Base-by-base conservation (phyloP, 2,888 invertebrate genomes). In the Drosophila heteroneura region DNA sequence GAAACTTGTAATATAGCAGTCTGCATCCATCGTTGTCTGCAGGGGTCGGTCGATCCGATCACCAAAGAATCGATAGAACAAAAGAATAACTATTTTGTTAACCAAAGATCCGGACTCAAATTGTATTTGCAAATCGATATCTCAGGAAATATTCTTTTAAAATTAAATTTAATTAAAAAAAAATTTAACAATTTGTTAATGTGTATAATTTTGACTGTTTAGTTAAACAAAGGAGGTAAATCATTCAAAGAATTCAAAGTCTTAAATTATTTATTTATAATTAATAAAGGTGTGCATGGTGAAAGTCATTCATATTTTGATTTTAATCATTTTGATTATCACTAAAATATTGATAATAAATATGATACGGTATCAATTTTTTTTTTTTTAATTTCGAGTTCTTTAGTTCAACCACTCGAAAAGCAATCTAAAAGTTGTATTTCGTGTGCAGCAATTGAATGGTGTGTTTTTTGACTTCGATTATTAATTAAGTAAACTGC, bases 401-500 rank as follows among this genome's bases (percentile, higher is more conserved):
- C 19, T 32, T 30, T 32, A 6, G 39, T 16, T 56, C 3, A 41
- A n/a, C 6, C 22, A 57, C 57, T 57, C 30, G 30, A 39, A 28
- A 39, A 14, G 19, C 30, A 26, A 5, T 19, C 32, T 30, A 0
- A 28, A 9, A n/a, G 5, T 19, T 59, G 22, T 44, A 26, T 59
- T 60, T 60, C n/a, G 28, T 35, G 49, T n/a, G 33, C 19, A 35
- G n/a, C 32, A 52, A n/a, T 44, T 16, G 28, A 41, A 41, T 16
- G 1, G 26, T 5, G 1, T n/a, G 32, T 59, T 49, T 32, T 33
- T 47, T 2, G 5, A 19, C 2, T 28, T 19, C 16, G 30, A 54
- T 66, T 67, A 69, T 51, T 37, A 68, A 28, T 33, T 7, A 16
- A 41, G 35, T 28, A 56, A 51, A 51, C 28, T 51, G 33, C 33